Conservation (phyloP, 2,113 vertebrate species). For the Upupa epops region DNA sequence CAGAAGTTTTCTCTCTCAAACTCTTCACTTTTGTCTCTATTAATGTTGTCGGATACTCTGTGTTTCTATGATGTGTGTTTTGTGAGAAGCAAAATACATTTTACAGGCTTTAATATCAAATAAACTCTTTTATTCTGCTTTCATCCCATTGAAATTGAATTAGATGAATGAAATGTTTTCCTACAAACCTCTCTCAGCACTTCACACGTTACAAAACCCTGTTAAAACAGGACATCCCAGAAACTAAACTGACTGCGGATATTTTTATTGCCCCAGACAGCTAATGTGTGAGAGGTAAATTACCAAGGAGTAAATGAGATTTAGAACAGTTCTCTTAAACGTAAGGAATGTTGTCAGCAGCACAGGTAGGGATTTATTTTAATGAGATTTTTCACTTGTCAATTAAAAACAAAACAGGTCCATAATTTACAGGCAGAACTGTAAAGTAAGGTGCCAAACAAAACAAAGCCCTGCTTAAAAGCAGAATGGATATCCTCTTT, state of each 20-base stretch:
- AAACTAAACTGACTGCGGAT: not conserved
- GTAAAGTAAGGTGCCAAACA: not conserved
- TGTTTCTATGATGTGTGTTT: not conserved
- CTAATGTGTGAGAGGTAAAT: not conserved
- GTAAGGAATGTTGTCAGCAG: not conserved
- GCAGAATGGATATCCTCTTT: not conserved
- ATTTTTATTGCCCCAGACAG: not conserved
- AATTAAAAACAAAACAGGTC: not conserved
- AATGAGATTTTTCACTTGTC: conserved; percentile 19
- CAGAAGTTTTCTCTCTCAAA: not conserved
- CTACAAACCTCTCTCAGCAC: not conserved
- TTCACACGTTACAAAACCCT: not conserved
- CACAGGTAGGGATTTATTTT: not conserved
- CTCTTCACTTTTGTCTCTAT: not conserved
- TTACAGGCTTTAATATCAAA: not conserved
- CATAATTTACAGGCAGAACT: not conserved
- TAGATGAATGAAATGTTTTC: not conserved
- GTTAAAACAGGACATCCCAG: not conserved
- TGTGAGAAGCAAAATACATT: not conserved
- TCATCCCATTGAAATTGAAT: not conserved
- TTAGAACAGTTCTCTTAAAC: not conserved
- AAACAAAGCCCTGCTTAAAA: conserved; percentile 15
- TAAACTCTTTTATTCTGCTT: not conserved
- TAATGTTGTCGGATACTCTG: not conserved
- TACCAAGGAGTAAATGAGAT: not conserved